Evolutionary conservation across 2,113 vertebrate species (phyloP).

Genomic region (Salvelinus sp.): DNA sequence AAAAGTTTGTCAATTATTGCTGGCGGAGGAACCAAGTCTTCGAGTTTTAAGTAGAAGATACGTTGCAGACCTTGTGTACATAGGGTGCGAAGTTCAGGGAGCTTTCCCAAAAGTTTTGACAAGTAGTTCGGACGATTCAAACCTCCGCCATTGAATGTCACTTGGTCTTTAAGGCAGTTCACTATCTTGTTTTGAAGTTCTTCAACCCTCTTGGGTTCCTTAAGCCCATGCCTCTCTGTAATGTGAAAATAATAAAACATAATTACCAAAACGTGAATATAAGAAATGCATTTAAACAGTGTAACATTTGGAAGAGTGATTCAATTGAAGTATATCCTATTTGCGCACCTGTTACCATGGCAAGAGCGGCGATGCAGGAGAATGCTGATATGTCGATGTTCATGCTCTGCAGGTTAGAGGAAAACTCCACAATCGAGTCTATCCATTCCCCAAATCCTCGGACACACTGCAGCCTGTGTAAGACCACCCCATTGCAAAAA

Average conservation of each 20-base stretch:
- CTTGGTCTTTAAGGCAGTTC: conserved; percentile 98
- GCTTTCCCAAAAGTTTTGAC: conserved; percentile 99
- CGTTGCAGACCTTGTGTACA: conserved; percentile 99
- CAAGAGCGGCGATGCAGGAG: conserved; percentile 97
- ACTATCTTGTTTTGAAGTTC: conserved; percentile 99
- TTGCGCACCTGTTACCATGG: conserved; percentile 97
- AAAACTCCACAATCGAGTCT: conserved; percentile 96
- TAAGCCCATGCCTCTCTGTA: conserved; percentile 95
- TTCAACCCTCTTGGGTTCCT: conserved; percentile 97
- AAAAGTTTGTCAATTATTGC: conserved; percentile 99
- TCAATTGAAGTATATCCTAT: background rate
- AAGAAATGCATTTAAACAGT: conserved; percentile 1
- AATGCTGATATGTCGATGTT: conserved; percentile 98
- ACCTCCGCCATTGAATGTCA: conserved; percentile 95
- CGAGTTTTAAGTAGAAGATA: conserved; percentile 99
- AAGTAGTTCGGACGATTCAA: conserved; percentile 96
- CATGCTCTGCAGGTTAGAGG: conserved; percentile 98
- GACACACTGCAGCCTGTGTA: conserved; percentile 97
- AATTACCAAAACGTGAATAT: conserved; percentile 22
- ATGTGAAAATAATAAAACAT: conserved; percentile 31
- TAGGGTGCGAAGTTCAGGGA: conserved; percentile 97
- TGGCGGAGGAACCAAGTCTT: conserved; percentile 98
- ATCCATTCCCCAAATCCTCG: conserved; percentile 99
- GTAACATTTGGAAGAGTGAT: background rate
- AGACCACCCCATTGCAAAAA: conserved; percentile 97